These are phyloP conservation scores for Pyrgilauda ruficollis DNA, from an alignment of 2,113 vertebrate species.

Conservation along the genomic window DNA sequence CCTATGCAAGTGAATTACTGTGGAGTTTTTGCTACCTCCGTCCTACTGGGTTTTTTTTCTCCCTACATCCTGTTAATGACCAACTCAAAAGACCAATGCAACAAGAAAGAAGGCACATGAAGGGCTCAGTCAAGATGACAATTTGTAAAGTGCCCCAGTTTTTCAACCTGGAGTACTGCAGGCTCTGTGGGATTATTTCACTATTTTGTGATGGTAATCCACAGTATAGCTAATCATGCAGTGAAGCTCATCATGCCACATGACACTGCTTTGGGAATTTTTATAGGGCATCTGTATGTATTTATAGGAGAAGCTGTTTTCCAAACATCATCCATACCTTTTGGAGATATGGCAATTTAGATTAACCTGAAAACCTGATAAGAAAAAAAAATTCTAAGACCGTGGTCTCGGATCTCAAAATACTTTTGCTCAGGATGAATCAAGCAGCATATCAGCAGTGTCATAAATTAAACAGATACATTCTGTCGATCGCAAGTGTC, in stretches of 20 bases:
- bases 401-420: background rate
- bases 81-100: background rate
- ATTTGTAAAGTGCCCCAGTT: background rate
- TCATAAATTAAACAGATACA: background rate
- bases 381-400: background rate
- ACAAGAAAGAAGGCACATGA: accelerated
- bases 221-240: background rate
- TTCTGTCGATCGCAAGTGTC: background rate
- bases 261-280: background rate
- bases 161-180: background rate
- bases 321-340: background rate
- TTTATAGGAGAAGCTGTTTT: background rate
- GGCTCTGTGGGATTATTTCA: background rate
- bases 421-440: background rate
- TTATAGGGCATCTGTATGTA: background rate
- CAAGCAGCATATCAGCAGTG: background rate
- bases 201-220: accelerated
- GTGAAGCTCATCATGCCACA: background rate
- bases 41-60: accelerated
- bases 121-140: background rate
- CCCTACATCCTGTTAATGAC: background rate
- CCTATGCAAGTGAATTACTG: background rate
- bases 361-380: background rate
- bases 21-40: background rate
- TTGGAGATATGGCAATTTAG: background rate